A percentile compares a stretch with the other conserved stretches of the same genome.
phyloP scores from a whole-genome alignment of 1,140 invertebrate species.

The Neodiprion virginianus region DNA sequence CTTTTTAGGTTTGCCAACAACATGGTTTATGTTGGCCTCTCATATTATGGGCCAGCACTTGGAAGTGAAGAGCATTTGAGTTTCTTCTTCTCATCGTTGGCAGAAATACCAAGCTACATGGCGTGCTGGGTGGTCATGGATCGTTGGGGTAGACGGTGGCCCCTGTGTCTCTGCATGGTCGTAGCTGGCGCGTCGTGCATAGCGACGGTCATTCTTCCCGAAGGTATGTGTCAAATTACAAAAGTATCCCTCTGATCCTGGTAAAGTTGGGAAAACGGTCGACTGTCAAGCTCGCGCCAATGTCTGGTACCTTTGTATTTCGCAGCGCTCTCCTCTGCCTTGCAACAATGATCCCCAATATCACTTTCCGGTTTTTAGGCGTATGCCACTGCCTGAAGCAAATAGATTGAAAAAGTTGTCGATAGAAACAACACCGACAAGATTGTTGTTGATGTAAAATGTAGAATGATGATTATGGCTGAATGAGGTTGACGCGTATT shows the following conservation, averaged over 20 bases:
- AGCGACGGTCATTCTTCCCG: slow-evolving; percentile 78
- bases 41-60: slow-evolving; percentile 85
- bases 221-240: slow-evolving; percentile 61
- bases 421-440: too few relatives aligned
- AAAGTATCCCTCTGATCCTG: not conserved
- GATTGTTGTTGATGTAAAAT: too few relatives aligned
- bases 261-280: not conserved
- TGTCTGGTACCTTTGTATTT: too few relatives aligned
- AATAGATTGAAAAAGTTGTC: too few relatives aligned
- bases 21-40: slow-evolving; percentile 86
- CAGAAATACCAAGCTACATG: slow-evolving; percentile 86
- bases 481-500: too few relatives aligned
- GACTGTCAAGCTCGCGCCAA: not conserved
- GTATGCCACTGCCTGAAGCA: too few relatives aligned
- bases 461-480: too few relatives aligned
- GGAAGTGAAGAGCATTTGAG: slow-evolving; percentile 86
- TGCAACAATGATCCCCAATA: not conserved
- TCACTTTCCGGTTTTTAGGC: not conserved
- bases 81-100: slow-evolving; percentile 82
- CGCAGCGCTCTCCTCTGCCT: too few relatives aligned
- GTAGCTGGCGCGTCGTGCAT: slow-evolving; percentile 81
- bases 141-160: slow-evolving; percentile 82
- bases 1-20: slow-evolving; percentile 69
- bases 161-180: slow-evolving; percentile 83
- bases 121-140: slow-evolving; percentile 87